These are phyloP conservation scores for Aurelia sp. DNA, from an alignment of 30 jellyfish, hydroid and myxozoan species.

Conservation along the genomic window DNA sequence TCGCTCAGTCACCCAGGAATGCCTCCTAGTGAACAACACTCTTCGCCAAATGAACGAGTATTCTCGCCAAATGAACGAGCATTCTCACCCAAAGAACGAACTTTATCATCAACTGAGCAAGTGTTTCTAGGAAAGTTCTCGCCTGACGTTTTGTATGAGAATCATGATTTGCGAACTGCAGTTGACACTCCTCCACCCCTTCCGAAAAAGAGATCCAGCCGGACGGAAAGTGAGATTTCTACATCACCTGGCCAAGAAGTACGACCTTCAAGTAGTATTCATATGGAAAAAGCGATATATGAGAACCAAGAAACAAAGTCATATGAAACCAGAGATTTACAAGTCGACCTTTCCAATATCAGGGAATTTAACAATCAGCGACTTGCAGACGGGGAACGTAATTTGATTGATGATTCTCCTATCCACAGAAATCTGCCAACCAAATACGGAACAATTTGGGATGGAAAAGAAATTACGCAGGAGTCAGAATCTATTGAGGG, in stretches of 20 bases:
- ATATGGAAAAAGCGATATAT: background rate
- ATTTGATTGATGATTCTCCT: constrained; percentile 66
- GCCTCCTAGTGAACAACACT: background rate
- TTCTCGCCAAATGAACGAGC: background rate
- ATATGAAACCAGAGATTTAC: background rate
- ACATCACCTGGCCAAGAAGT: background rate
- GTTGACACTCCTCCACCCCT: constrained; percentile 68
- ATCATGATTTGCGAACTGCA: background rate
- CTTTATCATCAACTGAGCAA: background rate
- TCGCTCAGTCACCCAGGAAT: background rate
- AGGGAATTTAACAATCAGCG: background rate
- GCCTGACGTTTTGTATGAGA: constrained; percentile 29
- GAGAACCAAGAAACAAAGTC: background rate
- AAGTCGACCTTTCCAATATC: background rate
- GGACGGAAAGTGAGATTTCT: constrained; percentile 11
- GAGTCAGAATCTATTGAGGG: constrained; percentile 14
- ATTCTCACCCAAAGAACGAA: background rate
- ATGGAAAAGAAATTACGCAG: constrained; percentile 18
- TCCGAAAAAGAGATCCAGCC: constrained; percentile 44
- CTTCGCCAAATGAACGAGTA: background rate
- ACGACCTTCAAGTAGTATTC: constrained; percentile 2
- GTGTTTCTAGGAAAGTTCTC: background rate
- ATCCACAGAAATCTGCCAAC: constrained; percentile 23
- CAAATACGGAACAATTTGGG: constrained; percentile 46
- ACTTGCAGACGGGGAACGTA: background rate